Percentiles rank a stretch among this genome's conserved stretches.
Conservation (phyloP, 2,113 vertebrate species). For the Cyrtonyx montezumae region DNA sequence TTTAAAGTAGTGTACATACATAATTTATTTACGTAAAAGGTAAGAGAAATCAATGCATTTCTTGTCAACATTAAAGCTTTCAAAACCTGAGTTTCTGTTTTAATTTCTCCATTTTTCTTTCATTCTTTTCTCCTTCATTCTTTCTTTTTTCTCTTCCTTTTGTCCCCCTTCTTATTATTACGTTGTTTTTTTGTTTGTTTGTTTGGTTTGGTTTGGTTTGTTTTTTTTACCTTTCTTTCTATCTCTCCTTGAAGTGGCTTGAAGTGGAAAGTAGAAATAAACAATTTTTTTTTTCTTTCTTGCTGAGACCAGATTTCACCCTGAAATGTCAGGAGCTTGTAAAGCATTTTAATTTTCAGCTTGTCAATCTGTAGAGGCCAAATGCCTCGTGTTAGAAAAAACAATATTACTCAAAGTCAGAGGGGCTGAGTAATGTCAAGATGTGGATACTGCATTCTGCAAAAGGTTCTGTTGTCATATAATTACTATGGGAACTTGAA, state of each 20-base stretch:
- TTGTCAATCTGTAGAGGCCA: not conserved
- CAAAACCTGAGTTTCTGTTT: not conserved
- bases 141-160: not conserved
- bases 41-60: not conserved
- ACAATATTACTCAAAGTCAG: not conserved
- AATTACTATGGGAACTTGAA: not conserved
- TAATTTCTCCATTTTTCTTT: not conserved
- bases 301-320: not conserved
- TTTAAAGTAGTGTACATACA: not conserved
- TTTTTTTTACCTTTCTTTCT: not conserved
- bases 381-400: not conserved
- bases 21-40: not conserved
- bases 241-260: not conserved
- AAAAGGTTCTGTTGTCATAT: not conserved
- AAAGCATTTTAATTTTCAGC: conserved; percentile 29
- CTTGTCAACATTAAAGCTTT: not conserved
- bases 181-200: no score
- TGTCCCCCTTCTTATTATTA: not conserved
- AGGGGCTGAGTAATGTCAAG: not conserved
- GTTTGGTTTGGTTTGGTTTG: no score
- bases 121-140: not conserved
- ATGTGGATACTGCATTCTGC: not conserved
- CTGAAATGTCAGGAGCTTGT: not conserved
- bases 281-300: not conserved
- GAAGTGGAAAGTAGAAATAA: not conserved